Percentiles rank a stretch among this genome's conserved stretches.
Conservation (phyloP, 53 echinoderm and acorn worm species). For the Pentamera pediparva region DNA sequence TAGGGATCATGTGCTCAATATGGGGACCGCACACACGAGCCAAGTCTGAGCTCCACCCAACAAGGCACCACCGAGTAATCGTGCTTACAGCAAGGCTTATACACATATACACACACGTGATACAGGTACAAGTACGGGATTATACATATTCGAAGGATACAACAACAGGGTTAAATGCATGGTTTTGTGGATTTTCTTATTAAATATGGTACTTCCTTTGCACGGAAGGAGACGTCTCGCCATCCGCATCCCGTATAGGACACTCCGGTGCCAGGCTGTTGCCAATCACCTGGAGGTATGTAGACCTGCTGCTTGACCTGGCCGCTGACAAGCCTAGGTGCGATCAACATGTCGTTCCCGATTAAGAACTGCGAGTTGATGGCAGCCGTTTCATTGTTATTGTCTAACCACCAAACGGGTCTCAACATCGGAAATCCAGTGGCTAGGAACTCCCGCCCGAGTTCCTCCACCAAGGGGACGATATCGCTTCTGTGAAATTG, state of each 20-base stretch:
- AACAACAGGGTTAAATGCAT: too few relatives aligned
- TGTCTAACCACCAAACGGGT: conserved; percentile 74
- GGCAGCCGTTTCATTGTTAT: conserved; percentile 3
- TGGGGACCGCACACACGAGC: too few relatives aligned
- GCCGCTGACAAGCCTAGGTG: conserved; percentile 57
- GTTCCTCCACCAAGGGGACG: conserved; percentile 29
- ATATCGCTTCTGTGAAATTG: conserved; percentile 53
- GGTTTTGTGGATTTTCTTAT: too few relatives aligned
- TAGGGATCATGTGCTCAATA: too few relatives aligned
- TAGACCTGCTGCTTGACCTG: conserved; percentile 57
- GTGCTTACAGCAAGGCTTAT: too few relatives aligned
- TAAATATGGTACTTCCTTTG: not conserved
- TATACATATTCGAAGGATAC: too few relatives aligned
- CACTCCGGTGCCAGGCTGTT: conserved; percentile 25
- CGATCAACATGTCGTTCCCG: conserved; percentile 72
- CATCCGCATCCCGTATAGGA: conserved; percentile 31
- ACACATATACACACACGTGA: too few relatives aligned
- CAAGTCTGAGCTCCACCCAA: too few relatives aligned
- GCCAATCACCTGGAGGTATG: conserved; percentile 76
- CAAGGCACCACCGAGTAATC: too few relatives aligned
- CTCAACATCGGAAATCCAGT: conserved; percentile 62
- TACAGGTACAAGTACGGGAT: too few relatives aligned
- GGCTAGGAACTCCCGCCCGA: conserved; percentile 27
- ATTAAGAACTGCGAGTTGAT: conserved; percentile 79
- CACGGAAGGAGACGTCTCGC: conserved; percentile 29